These are phyloP conservation scores for Amphimallon solstitiale DNA, from an alignment of 2,888 invertebrate genomes.

Conservation along the genomic window DNA sequence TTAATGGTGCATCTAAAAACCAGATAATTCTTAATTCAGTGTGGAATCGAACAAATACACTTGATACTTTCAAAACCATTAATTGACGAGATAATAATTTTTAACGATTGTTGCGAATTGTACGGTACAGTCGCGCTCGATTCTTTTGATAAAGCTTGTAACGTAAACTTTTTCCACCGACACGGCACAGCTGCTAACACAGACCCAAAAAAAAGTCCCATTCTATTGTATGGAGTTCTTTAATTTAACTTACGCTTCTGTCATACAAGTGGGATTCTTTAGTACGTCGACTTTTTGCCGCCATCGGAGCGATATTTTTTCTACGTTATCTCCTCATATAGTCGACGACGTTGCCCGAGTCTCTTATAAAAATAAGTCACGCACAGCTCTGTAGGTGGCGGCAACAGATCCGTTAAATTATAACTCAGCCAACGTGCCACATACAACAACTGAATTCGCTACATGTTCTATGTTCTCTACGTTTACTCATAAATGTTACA, in stretches of 20 bases:
- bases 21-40: not conserved
- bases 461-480: not conserved
- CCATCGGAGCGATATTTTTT: not conserved
- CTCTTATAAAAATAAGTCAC: constrained; percentile 33
- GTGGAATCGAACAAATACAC: not conserved
- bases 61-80: not conserved
- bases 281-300: constrained; percentile 1
- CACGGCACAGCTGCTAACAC: too few species aligned
- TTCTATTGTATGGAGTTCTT: constrained; percentile 6
- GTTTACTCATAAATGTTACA: constrained; percentile 9
- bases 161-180: too few species aligned
- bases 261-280: constrained; percentile 8
- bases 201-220: not conserved
- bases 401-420: constrained; percentile 28
- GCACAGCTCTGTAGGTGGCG: constrained; percentile 31
- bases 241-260: not conserved
- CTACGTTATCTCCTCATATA: constrained; percentile 14
- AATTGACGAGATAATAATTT: constrained; percentile 14
- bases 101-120: not conserved
- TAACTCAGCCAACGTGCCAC: constrained; percentile 21
- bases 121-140: not conserved
- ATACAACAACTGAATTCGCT: constrained; percentile 26
- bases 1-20: not conserved
- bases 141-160: not conserved
- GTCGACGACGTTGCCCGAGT: not conserved